phyloP scores from a whole-genome alignment of 1,140 invertebrate genomes.

The Neuroterus valhalla region DNA sequence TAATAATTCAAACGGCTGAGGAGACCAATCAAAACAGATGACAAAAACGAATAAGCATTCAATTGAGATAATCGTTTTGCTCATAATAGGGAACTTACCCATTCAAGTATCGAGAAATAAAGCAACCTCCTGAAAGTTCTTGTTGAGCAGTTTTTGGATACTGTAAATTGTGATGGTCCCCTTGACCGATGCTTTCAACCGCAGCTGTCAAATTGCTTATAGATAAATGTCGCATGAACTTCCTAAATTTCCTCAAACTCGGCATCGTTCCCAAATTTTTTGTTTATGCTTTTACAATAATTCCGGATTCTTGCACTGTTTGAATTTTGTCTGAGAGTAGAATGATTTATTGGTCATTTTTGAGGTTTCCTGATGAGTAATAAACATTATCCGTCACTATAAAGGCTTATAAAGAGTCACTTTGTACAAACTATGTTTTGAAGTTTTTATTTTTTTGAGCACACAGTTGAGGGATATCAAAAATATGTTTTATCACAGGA shows the following conservation, averaged over 20 bases:
- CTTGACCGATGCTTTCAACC: conserved; percentile 73
- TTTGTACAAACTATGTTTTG: too few relatives aligned
- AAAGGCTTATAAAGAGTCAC: too few relatives aligned
- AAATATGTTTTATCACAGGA: too few relatives aligned
- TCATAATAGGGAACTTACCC: conserved; percentile 76
- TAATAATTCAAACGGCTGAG: not conserved
- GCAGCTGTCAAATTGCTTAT: conserved; percentile 78
- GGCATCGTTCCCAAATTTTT: conserved; percentile 76
- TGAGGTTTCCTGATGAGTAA: too few relatives aligned
- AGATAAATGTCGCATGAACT: conserved; percentile 84
- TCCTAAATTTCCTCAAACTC: conserved; percentile 83
- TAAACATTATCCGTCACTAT: too few relatives aligned
- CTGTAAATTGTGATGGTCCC: conserved; percentile 58
- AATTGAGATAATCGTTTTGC: conserved; percentile 40
- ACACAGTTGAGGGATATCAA: too few relatives aligned
- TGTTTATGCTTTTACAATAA: conserved; percentile 32
- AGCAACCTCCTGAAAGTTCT: conserved; percentile 79
- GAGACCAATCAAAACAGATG: not conserved
- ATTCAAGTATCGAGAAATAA: conserved; percentile 84
- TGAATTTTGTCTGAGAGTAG: conserved; percentile 29
- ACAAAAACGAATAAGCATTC: conserved; percentile 29
- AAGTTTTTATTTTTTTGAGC: too few relatives aligned
- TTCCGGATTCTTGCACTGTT: conserved; percentile 3
- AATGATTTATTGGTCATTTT: too few relatives aligned
- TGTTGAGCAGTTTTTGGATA: conserved; percentile 59